Evolutionary conservation across 2,113 vertebrate genomes (phyloP), one percentile per base, ranked within the genome.

Genomic region (Notarius lentiginosus): DNA sequence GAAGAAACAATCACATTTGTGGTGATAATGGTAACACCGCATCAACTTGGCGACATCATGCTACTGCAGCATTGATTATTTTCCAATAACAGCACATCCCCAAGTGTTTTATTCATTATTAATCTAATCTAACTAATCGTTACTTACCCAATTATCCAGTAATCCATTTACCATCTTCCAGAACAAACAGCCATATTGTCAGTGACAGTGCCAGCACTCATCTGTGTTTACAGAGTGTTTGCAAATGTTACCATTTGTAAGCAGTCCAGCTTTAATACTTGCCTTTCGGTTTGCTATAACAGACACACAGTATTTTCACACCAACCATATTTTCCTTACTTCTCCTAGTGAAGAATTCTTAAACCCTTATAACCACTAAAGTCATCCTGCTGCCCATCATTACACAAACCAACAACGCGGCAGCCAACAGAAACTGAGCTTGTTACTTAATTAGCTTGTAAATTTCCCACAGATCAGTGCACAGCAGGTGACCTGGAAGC

Each of bases 401-500:
- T 30, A 86, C 47, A 55, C 84, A 68, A 55, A 83, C 11, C 34
- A 60, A 72, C 85, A 81, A 55, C 80, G 34, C 49, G 75, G 27
- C 80, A 66, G 83, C 61, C 56, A 20, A 24, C 75, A 84, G 51
- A 14, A 76, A 49, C 47, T 61, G 30, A 41, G 70, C 86, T 65
- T 76, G 56, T 51, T 87, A 63, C 70, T 83, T 87, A 87, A 75
- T 82, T 87, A 87, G 80, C 58, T 61, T 22, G 70, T n/a, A 82
- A 87, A 79, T 55, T 83, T 83, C 80, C 86, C 58, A 83, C 81
- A 83, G 81, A 87, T 87, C 81, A 68, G 72, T 79, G 72, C 81
- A 87, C 86, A 87, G 86, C 81, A 68, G 82, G 81, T 68, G 70
- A 83, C 86, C 86, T 87, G 82, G 81, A 87, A 87, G 24, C 14